Base-by-base conservation (phyloP, 23 tunicate genomes). In the Halocynthia aurantium region DNA sequence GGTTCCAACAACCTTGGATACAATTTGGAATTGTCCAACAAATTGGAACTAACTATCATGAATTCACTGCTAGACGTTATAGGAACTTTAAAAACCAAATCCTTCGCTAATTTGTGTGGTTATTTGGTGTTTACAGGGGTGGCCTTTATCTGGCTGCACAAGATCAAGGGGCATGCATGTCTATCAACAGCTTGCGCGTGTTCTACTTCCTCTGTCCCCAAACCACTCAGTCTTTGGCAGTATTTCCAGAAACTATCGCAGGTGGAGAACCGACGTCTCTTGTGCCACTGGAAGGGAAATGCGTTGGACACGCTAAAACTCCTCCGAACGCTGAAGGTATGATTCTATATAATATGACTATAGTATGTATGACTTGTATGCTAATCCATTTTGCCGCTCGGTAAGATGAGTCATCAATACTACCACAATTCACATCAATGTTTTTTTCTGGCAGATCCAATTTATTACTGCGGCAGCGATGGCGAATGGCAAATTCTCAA, bases 81-180 rank as follows among this genome's bases (percentile, higher is more conserved):
- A n/a, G n/a, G 44, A 0, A 31, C 44, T 31, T 0, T 4, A 31
- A 31, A 4, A 31, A 31, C 44, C 44, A 0, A 31, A 31, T 31
- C 4, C 44, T 4, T 31, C 44, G 44, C 44, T 31, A 31, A 31
- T 0, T 31, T 31, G 1, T 31, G 44, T 31, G 44, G 44, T 31
- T 31, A 31, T 31, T 31, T 31, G 44, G 44, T 31, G 44, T 31
- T 31, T 31, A n/a, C 66, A 89, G 96, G 55, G 54, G 76, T 8
- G 96, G 96, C 19, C 69, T 89, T 51, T 89, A 89, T 61, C 70
- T 89, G 12, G 96, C 96, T 13, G 83, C 71, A 17, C 84, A 87
- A 65, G 94, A 93, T 80, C 87, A 84, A 69, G 98, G 98, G 8
- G 90, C 91, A 8, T 93, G 98, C 81, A 80, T 84, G 86, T 77